Conservation (phyloP, 1,140 invertebrate genomes). For the Lepeophtheirus salmonis region DNA sequence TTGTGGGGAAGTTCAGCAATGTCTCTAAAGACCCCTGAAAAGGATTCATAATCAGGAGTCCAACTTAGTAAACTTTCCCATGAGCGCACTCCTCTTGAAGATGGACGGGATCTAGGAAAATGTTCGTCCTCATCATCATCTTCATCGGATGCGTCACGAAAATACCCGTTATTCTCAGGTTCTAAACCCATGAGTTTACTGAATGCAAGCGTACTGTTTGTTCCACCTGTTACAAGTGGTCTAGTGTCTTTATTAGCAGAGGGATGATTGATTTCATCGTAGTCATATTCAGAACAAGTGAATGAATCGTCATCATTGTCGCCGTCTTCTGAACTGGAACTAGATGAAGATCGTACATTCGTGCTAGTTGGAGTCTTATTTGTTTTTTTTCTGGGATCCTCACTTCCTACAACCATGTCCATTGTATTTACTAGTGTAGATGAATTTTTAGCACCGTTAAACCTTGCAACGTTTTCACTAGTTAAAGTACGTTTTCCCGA, state of each 20-base stretch:
- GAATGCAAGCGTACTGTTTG: slow-evolving; percentile 37
- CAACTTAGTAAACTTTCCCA: slow-evolving; percentile 89
- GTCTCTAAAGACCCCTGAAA: slow-evolving; percentile 86
- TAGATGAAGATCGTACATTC: slow-evolving; percentile 37
- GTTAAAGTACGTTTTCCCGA: slow-evolving; percentile 78
- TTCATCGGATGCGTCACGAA: slow-evolving; percentile 29
- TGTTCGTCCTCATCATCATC: slow-evolving; percentile 32
- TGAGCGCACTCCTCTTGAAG: neutral
- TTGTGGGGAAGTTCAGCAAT: slow-evolving; percentile 78
- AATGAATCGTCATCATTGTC: slow-evolving; percentile 82
- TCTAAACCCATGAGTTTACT: slow-evolving; percentile 42
- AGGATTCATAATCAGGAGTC: slow-evolving; percentile 83
- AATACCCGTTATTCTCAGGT: slow-evolving; percentile 32
- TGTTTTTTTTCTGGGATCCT: slow-evolving; percentile 34
- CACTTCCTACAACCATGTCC: slow-evolving; percentile 77
- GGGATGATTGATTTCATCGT: slow-evolving; percentile 53
- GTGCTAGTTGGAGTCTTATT: slow-evolving; percentile 29
- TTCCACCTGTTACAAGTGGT: slow-evolving; percentile 28
- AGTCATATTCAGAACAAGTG: slow-evolving; percentile 93
- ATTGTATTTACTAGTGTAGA: slow-evolving; percentile 66
- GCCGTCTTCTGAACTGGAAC: slow-evolving; percentile 64
- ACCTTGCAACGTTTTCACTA: slow-evolving; percentile 71
- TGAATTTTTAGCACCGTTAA: slow-evolving; percentile 63
- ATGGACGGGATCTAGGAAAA: slow-evolving; percentile 12
- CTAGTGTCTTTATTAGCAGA: slow-evolving; percentile 40